These are phyloP conservation scores for Balaeniceps rex DNA, from an alignment of 2,113 vertebrate species.

Conservation along the genomic window DNA sequence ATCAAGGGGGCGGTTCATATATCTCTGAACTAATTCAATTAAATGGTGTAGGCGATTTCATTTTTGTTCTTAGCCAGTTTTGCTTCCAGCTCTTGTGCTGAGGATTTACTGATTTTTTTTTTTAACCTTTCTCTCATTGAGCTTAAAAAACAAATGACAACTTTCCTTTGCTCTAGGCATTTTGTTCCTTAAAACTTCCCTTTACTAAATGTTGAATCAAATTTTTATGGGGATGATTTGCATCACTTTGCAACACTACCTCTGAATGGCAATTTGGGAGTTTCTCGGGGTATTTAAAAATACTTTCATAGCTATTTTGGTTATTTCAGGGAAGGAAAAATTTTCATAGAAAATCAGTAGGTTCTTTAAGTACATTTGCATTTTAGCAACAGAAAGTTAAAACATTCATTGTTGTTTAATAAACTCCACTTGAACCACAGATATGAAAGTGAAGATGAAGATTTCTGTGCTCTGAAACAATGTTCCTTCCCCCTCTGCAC, in stretches of 20 bases:
- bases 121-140: not conserved
- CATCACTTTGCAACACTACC: not conserved
- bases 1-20: not conserved
- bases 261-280: not conserved
- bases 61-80: not conserved
- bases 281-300: not conserved
- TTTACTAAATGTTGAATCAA: not conserved
- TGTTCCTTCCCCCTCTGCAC: not conserved
- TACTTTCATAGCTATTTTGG: not conserved
- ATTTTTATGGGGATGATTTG: not conserved
- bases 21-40: not conserved
- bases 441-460: not conserved
- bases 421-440: not conserved
- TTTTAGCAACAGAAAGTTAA: not conserved
- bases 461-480: constrained; percentile 1
- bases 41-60: not conserved
- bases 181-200: not conserved
- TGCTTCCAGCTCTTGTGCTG: not conserved
- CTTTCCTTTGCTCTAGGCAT: not conserved
- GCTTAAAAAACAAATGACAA: not conserved
- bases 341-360: not conserved
- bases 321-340: not conserved
- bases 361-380: not conserved
- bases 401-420: not conserved
- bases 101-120: not conserved